Conservation (phyloP, 2,888 invertebrate species). For the Drosophila pullipes region DNA sequence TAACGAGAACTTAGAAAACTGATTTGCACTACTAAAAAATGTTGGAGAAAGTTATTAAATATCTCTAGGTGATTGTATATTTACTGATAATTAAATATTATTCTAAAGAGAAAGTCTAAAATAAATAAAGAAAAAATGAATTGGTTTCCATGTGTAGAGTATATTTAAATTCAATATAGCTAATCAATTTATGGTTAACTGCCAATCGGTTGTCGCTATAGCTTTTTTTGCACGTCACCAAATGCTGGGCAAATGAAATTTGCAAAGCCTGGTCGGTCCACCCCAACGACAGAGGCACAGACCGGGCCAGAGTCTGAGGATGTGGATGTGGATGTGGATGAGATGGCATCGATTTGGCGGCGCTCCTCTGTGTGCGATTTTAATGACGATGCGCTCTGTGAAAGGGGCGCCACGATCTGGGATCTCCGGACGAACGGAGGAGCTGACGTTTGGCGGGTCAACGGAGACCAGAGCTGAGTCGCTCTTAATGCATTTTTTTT, state of each 20-base stretch:
- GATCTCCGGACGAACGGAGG: constrained; percentile 6
- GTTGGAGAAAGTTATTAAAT: neutral
- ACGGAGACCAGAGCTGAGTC: constrained; percentile 13
- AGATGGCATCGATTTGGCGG: constrained; percentile 73
- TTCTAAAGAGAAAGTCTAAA: neutral
- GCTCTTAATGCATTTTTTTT: constrained; percentile 78
- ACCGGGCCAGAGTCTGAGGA: constrained; percentile 2
- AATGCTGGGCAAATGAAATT: constrained; percentile 43
- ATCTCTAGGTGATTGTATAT: neutral
- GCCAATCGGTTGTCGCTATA: constrained; percentile 14
- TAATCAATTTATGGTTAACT: constrained; percentile 8
- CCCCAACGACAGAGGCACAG: constrained; percentile 21
- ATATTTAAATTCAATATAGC: neutral
- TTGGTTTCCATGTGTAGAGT: constrained; percentile 4
- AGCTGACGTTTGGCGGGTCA: constrained; percentile 13
- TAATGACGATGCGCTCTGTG: constrained; percentile 57
- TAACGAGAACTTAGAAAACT: neutral
- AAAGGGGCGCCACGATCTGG: constrained; percentile 27
- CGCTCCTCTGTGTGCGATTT: constrained; percentile 61
- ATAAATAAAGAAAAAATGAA: rapidly evolving
- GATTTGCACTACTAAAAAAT: neutral
- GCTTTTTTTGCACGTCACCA: constrained; percentile 34
- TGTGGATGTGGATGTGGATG: constrained; percentile 20
- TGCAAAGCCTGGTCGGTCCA: constrained; percentile 51
- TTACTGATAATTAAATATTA: neutral